Percentiles rank a stretch among this genome's conserved stretches.
Evolutionary conservation across 1,140 invertebrate species (phyloP).

Genomic region (Trichonephila clavata): DNA sequence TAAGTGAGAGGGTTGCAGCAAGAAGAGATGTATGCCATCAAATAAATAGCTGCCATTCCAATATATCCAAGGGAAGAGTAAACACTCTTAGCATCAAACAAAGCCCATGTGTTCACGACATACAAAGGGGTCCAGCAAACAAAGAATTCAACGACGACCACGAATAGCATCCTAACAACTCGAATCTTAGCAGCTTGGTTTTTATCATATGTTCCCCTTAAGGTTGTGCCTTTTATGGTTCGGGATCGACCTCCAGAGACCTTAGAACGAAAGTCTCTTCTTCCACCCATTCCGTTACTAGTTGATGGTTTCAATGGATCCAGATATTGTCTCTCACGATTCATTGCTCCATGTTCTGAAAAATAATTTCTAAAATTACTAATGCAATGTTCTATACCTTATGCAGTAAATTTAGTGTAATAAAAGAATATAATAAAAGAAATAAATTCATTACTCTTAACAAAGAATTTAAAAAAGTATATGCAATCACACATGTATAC

Average conservation of each 20-base stretch:
- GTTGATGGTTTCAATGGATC: conserved; percentile 41
- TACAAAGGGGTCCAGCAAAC: conserved; percentile 84
- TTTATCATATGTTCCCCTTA: conserved; percentile 77
- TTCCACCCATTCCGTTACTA: conserved; percentile 24
- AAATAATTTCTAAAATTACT: background rate
- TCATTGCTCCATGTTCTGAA: conserved; percentile 3
- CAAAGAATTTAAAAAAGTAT: too few species aligned
- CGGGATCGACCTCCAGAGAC: background rate
- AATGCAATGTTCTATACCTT: background rate
- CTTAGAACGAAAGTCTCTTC: conserved; percentile 20
- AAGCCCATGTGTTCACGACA: conserved; percentile 81
- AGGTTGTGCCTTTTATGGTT: conserved; percentile 13
- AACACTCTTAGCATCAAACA: conserved; percentile 80
- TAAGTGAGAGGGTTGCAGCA: conserved; percentile 84
- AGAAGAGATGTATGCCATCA: conserved; percentile 82
- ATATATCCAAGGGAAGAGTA: conserved; percentile 65
- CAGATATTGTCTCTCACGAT: conserved; percentile 41
- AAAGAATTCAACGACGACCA: conserved; percentile 83
- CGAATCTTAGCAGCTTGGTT: conserved; percentile 80
- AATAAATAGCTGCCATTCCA: conserved; percentile 81
- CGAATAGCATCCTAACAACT: conserved; percentile 83
- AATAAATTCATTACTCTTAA: too few species aligned
- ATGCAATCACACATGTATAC: too few species aligned
- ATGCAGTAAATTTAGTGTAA: too few species aligned
- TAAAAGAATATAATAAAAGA: too few species aligned